Base-by-base conservation (phyloP, 2,113 vertebrate species). In the Hippocampus barbouri region DNA sequence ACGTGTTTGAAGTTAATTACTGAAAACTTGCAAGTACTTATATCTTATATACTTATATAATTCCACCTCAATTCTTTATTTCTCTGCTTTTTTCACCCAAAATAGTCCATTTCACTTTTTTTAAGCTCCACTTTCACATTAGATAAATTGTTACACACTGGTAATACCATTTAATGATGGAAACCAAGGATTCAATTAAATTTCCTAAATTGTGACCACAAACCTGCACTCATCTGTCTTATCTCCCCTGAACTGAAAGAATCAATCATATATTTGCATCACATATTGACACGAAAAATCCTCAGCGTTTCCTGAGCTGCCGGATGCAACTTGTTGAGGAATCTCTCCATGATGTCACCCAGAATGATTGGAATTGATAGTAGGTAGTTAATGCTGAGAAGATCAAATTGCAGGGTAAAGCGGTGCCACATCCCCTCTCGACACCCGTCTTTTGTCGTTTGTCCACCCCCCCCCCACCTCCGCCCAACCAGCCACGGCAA, bases 331-430 rank as follows among this genome's bases (percentile, higher is more conserved):
- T 76, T 87, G 90, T 89, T 79, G n/a, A 82, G 73, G 88, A 88
- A 88, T 91, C 83, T 83, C n/a, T 78, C 80, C 66, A 76, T 90
- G 85, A 90, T 84, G 84, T 91, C 86, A 89, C 83, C 77, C 74
- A 4, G 41, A 73, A 45, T 68, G 64, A 77, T 68, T 73, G 85
- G 86, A 88, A 87, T 87, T 86, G 82, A 82, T 78, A 68, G 21
- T 18, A 20, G 27, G 15, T 61, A 16, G 59, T 34, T 61, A 8
- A 34, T 75, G 76, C 69, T 43, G 57, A 51, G 30, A 70, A 77
- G 81, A 85, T 90, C 63, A 60, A 70, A 76, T 85, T 75, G 66
- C 73, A 72, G 64, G 72, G 74, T 27, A 60, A 56, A 68, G 54
- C 59, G 38, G 74, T 14, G 16, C 47, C 41, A 51, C 53, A 66